phyloP scores from a whole-genome alignment of 2,888 invertebrate species.

The Hypomecis punctinalis region DNA sequence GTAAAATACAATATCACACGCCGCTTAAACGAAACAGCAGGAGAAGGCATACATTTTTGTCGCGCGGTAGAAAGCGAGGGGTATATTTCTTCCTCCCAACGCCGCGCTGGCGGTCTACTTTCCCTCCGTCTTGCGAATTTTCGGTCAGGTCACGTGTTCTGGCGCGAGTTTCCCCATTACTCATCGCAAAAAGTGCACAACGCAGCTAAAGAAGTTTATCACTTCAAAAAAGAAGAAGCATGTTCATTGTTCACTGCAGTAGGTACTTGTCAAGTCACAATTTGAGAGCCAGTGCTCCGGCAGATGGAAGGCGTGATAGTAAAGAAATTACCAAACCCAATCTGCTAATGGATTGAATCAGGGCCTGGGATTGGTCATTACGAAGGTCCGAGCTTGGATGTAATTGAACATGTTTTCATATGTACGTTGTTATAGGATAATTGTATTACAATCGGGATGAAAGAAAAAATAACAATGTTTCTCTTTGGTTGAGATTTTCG shows the following conservation, averaged over 20 bases:
- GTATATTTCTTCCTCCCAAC: no score
- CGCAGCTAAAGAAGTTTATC: no score
- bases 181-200: no score
- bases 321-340: constrained; percentile 45
- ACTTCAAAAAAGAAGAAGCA: no score
- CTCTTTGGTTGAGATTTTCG: constrained; percentile 1
- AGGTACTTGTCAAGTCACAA: neutral
- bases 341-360: constrained; percentile 44
- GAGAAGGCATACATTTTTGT: no score
- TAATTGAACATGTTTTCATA: constrained; percentile 33
- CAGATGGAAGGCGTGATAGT: constrained; percentile 42
- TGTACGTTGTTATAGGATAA: constrained; percentile 27
- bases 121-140: no score
- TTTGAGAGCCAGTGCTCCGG: constrained; percentile 17
- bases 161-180: no score
- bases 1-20: neutral
- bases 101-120: no score
- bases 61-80: no score
- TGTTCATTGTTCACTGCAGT: no score
- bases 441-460: constrained; percentile 28
- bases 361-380: constrained; percentile 34
- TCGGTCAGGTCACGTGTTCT: no score
- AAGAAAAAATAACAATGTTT: constrained; percentile 10
- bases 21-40: no score
- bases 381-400: constrained; percentile 27